Conservation (phyloP, 2,888 invertebrate species). For the Acanthococcus lagerstroemiae region DNA sequence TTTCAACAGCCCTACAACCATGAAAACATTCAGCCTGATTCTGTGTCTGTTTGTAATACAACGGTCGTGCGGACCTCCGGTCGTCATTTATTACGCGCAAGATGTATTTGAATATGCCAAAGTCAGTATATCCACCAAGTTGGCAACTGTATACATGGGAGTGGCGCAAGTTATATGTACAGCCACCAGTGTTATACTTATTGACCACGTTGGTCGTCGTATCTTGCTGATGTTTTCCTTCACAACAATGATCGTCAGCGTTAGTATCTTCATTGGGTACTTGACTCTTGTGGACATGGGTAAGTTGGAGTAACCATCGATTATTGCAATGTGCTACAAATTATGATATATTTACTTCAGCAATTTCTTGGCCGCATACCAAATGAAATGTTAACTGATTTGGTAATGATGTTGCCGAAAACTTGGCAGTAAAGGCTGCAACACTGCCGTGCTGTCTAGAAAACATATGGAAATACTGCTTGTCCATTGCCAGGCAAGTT, state of each 20-base stretch:
- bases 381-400: no score
- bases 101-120: slow-evolving; percentile 39
- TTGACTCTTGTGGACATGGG: slow-evolving; percentile 37
- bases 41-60: slow-evolving; percentile 44
- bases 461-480: no score
- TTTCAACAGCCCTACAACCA: slow-evolving; percentile 39
- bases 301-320: no score
- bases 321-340: no score
- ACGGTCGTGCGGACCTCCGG: slow-evolving; percentile 40
- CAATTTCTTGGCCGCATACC: no score
- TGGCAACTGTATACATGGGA: slow-evolving; percentile 43
- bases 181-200: slow-evolving; percentile 36
- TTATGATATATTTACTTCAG: no score
- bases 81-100: slow-evolving; percentile 40
- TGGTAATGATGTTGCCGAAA: no score
- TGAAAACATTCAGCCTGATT: slow-evolving; percentile 36
- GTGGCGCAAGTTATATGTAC: slow-evolving; percentile 39
- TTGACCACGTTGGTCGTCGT: slow-evolving; percentile 42
- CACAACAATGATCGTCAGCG: slow-evolving; percentile 38
- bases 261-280: slow-evolving; percentile 39
- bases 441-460: no score
- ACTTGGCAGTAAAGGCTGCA: no score
- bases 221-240: slow-evolving; percentile 43
- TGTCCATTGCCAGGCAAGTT: no score
- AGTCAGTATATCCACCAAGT: slow-evolving; percentile 36